Evolutionary conservation across 2,113 vertebrate genomes (phyloP), one percentile per base, ranked within the genome.

Genomic region (Addax nasomaculatus): DNA sequence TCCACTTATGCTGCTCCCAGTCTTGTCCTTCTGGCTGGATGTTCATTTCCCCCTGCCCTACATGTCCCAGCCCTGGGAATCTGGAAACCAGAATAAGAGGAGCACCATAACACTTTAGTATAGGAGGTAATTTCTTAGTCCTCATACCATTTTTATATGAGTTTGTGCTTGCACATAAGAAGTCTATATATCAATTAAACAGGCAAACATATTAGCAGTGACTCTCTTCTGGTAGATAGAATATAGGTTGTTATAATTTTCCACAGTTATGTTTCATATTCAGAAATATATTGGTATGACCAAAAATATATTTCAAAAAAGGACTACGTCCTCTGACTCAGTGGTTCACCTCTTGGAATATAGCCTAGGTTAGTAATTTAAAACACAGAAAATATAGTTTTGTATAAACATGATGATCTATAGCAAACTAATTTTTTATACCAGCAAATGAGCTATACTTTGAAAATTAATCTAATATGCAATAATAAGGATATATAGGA

Each of bases 241-340:
- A 5, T 39, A 87, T 33, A 7, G 8, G 6, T 86, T 93, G 30
- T 89, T 58, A 76, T 89, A 84, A 55, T 87, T 60, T 76, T 78
- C 14, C 33, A 78, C 27, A 45, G 27, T 93, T 57, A 57, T 16
- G 16, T 33, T 91, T 88, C 93, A 58, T 88, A 36, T 86, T 95
- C 9, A 70, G 45, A 93, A 97, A 80, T 62, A 19, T 17, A 27
- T 86, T 73, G 47, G 2, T 92, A 30, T 81, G 43, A 11, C 67
- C 36, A 89, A 94, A 92, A 96, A 67, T 58, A 36, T 58, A 90
- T 90, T 96, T 97, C 47, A 62, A 2, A 60, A 97, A 94, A 62
- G 36, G 36, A 73, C 47, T 83, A 2, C 30, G 25, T 95, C 14
- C 51, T 96, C 30, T 95, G 76, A 84, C 12, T 1, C 19, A 80